phyloP scores from a whole-genome alignment of 2,797 vertebrate species.

The Novumbra hubbsi region DNA sequence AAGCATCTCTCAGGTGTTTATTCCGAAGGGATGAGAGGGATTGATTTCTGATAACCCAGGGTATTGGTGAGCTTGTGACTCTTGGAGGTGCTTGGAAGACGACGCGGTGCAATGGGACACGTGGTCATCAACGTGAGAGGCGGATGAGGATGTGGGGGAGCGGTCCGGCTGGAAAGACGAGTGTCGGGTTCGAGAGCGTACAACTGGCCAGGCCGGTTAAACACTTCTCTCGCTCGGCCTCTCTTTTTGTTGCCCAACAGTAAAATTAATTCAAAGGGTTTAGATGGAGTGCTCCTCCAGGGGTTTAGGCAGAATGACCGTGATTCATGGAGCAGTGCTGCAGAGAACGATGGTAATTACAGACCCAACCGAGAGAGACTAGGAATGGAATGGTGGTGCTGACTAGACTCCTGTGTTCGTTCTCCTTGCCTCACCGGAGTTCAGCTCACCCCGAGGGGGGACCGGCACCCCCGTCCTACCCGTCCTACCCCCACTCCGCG shows the following conservation, averaged over 20 bases:
- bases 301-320: background rate
- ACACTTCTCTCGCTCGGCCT: background rate
- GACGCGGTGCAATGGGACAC: background rate
- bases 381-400: background rate
- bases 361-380: background rate
- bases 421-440: background rate
- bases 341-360: constrained; percentile 3
- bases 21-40: background rate
- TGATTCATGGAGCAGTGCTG: constrained; percentile 5
- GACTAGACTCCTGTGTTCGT: background rate
- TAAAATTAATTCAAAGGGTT: constrained; percentile 28
- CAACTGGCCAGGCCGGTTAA: too few relatives aligned
- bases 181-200: background rate
- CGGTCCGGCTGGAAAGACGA: background rate
- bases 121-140: background rate
- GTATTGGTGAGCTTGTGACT: background rate
- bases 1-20: background rate
- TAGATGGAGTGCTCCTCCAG: constrained; percentile 18
- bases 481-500: constrained; percentile 8
- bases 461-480: constrained; percentile 2
- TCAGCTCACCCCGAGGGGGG: background rate
- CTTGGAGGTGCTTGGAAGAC: background rate
- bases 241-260: constrained; percentile 7
- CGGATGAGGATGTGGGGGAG: background rate
- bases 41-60: constrained; percentile 2